These are phyloP conservation scores for crab-eating macaque (Macaca fascicularis) DNA, from an alignment of 2,113 vertebrate species.

Conservation along the genomic window DNA sequence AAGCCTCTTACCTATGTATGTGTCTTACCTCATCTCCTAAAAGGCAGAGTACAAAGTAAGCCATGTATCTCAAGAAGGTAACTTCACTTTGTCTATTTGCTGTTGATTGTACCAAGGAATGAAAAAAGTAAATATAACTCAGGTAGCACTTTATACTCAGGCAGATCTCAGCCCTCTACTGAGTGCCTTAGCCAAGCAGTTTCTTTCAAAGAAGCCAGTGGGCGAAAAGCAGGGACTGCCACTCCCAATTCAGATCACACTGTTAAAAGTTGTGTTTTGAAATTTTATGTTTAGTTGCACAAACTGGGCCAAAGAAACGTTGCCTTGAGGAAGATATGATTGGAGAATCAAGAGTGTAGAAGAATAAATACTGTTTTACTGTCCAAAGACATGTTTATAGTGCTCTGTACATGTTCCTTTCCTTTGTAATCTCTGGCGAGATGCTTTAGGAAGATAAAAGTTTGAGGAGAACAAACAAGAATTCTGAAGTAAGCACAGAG, in stretches of 20 bases:
- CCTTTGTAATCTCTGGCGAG: background rate
- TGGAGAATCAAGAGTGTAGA: background rate
- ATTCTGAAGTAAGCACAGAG: background rate
- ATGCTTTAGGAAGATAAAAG: background rate
- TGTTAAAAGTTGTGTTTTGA: background rate
- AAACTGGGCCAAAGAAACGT: background rate
- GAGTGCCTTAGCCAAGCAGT: too few species aligned
- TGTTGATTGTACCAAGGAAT: fast-evolving
- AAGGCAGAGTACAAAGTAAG: background rate
- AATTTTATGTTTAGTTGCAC: background rate
- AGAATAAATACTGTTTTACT: background rate
- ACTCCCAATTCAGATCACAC: fast-evolving
- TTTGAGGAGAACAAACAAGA: background rate
- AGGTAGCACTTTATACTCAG: background rate
- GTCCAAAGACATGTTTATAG: background rate
- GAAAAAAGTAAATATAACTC: background rate
- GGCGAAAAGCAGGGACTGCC: background rate
- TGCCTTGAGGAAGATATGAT: background rate
- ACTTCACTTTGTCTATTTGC: background rate
- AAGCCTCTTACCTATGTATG: background rate
- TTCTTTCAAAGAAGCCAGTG: background rate
- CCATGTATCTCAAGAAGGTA: background rate
- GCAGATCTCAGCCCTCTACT: background rate
- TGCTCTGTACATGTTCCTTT: background rate
- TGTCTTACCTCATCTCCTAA: background rate